Conservation (phyloP, 2,797 vertebrate species). For the Sebastes vulpes region DNA sequence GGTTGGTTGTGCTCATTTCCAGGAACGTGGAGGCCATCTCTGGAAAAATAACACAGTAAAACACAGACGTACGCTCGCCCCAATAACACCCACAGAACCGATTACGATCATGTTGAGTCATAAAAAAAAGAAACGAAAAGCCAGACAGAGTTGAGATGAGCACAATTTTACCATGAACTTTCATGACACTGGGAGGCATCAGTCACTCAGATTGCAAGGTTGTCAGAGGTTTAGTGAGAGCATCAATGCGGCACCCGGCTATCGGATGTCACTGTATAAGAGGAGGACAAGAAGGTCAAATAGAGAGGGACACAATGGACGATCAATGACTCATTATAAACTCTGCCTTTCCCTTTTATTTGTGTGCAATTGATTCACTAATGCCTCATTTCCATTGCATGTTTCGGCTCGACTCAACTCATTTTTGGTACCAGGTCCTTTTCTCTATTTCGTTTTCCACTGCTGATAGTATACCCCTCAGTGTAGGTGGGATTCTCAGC, state of each 20-base stretch:
- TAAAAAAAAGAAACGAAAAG: neutral
- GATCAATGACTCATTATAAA: conserved; percentile 54
- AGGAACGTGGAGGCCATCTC: conserved; percentile 18
- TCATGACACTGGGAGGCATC: neutral
- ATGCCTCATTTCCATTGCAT: neutral
- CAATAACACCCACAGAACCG: neutral
- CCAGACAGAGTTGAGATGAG: neutral
- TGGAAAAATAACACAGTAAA: conserved; percentile 17
- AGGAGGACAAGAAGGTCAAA: conserved; percentile 27
- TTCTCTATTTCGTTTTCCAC: neutral
- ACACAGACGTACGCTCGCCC: neutral
- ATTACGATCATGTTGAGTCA: neutral
- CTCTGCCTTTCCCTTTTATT: conserved; percentile 15
- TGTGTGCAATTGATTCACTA: conserved; percentile 34
- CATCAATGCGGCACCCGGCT: neutral
- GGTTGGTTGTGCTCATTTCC: conserved; percentile 37
- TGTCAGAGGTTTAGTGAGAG: conserved; percentile 6
- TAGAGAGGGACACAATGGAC: neutral
- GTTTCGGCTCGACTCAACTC: neutral
- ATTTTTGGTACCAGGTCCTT: neutral
- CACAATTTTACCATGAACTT: conserved; percentile 11
- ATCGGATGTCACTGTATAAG: neutral
- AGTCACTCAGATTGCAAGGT: neutral
- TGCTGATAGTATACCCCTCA: neutral
- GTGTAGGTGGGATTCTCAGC: neutral